phyloP scores from a whole-genome alignment of 2,797 vertebrate genomes.

The Sebastes kiyomatsui region DNA sequence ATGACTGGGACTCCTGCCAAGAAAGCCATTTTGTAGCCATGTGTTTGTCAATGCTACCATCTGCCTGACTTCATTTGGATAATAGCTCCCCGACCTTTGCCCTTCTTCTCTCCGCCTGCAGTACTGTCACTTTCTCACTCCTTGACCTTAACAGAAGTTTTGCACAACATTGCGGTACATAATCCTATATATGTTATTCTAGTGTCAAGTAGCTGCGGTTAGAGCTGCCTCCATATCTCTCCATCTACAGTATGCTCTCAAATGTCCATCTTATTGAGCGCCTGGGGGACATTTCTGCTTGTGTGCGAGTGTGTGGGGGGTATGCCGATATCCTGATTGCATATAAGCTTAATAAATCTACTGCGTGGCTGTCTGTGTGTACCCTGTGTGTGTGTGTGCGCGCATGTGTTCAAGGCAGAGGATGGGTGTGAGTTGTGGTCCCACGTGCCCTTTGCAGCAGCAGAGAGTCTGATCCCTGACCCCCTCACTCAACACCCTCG shows the following conservation, averaged over 20 bases:
- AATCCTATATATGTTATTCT: constrained; percentile 46
- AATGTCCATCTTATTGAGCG: constrained; percentile 23
- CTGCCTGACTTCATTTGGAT: constrained; percentile 61
- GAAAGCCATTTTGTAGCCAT: constrained; percentile 57
- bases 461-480: constrained; percentile 66
- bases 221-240: constrained; percentile 22
- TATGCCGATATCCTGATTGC: constrained; percentile 20
- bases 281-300: constrained; percentile 6
- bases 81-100: constrained; percentile 45
- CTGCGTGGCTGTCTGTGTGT: constrained; percentile 2
- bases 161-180: constrained; percentile 38
- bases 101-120: constrained; percentile 22
- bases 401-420: constrained; percentile 18
- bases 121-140: constrained; percentile 9
- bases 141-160: constrained; percentile 40
- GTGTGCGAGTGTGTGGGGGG: constrained; percentile 1
- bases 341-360: constrained; percentile 20
- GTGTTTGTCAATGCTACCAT: constrained; percentile 63
- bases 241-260: constrained; percentile 42
- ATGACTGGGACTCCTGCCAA: constrained; percentile 60
- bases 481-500: constrained; percentile 66
- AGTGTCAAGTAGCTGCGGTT: constrained; percentile 43
- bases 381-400: constrained; percentile 13
- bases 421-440: constrained; percentile 48
- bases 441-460: constrained; percentile 62